Evolutionary conservation across 2,113 vertebrate species (phyloP).

Genomic region (Syrrhaptes paradoxus): DNA sequence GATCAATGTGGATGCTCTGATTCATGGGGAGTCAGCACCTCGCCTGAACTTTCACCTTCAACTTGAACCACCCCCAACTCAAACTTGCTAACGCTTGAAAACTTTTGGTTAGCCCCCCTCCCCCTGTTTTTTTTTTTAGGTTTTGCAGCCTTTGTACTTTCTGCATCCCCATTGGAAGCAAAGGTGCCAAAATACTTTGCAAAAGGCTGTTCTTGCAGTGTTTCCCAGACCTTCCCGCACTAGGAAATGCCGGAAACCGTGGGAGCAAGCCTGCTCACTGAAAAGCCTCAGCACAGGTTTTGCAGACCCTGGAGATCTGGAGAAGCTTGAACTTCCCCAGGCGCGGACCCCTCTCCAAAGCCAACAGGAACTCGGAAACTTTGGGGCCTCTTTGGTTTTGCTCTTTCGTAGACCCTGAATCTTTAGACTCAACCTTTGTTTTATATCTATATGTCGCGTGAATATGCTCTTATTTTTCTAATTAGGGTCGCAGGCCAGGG

Average conservation of each 20-base stretch:
- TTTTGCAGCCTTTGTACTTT: slow-evolving; percentile 42
- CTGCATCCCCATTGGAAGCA: neutral
- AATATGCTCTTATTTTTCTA: slow-evolving; percentile 32
- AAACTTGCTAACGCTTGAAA: slow-evolving; percentile 2
- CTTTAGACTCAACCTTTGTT: neutral
- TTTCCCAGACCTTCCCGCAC: slow-evolving; percentile 28
- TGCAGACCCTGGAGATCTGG: slow-evolving; percentile 16
- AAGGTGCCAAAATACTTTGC: slow-evolving; percentile 35
- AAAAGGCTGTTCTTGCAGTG: slow-evolving; percentile 2
- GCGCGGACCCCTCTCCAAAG: slow-evolving; percentile 9
- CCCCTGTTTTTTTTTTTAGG: neutral
- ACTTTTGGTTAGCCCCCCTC: neutral
- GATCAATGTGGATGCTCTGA: neutral
- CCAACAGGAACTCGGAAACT: slow-evolving; percentile 42
- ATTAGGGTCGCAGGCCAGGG: neutral
- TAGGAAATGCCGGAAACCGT: slow-evolving; percentile 28
- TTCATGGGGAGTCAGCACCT: neutral
- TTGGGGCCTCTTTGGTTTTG: slow-evolving; percentile 30
- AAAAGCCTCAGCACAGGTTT: neutral
- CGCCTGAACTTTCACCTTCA: neutral
- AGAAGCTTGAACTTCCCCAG: slow-evolving; percentile 32
- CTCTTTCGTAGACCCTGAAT: neutral
- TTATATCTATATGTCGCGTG: neutral
- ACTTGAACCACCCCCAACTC: slow-evolving; percentile 26
- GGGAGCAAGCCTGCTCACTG: neutral